Evolutionary conservation across 2,888 invertebrate species (phyloP), one percentile per base, ranked within the genome.

Genomic region (Ophion slaviceki): DNA sequence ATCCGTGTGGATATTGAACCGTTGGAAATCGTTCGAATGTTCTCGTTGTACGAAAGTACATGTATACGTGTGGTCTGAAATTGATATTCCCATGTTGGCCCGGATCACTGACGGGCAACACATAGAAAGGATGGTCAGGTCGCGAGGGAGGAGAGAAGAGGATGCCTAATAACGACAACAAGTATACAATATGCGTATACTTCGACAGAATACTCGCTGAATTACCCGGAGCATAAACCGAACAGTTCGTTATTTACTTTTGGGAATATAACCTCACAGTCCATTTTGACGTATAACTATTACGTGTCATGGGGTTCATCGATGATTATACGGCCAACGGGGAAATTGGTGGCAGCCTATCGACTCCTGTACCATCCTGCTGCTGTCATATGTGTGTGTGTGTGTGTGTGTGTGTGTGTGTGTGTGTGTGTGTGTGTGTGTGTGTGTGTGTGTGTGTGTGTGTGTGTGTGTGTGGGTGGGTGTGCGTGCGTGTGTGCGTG

Each of bases 11-110:
- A 85, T 76, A 74, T 76, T 83, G 80, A 57, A 83, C 45, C 61
- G 68, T 75, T 76, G 72, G 47, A 80, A 74, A 80, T 86, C 77
- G 83, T 80, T 86, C 64, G 57, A 66, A 80, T 66, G 64, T 72
- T 74, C 20, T 53, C 71, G 45, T 80, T 71, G 71, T 53, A 76
- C 67, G 40, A 62, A 75, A 57, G 70, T 72, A 78, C 72, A 66
- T 53, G 77, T 66, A 24, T 24, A 75, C 45, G 82, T 83, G 83
- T 80, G 64, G 77, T 86, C 77, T 67, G 72, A 86, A 86, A 86
- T 86, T 83, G 80, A 74, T 86, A 84, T 83, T 80, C 77, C 86
- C 83, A 68, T 72, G 64, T 80, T 83, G 67, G 62, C 67, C 64
- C 24, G 68, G 17, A 53, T 71, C 59, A 47, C 24, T 40, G 40